Conservation (phyloP, 2,113 vertebrate species). For the Craseonycteris thonglongyai region DNA sequence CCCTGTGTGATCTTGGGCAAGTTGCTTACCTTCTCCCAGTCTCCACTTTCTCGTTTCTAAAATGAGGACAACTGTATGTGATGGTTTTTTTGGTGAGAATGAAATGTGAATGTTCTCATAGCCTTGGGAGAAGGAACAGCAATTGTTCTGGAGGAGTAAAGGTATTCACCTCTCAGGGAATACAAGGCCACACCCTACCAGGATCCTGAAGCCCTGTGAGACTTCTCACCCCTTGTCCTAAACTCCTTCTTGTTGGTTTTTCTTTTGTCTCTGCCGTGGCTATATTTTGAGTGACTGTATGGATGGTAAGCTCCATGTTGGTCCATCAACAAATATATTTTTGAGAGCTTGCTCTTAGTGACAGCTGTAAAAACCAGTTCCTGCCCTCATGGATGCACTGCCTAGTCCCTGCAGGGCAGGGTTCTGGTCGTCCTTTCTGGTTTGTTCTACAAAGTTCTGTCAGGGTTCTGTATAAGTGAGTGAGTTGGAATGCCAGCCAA, state of each 20-base stretch:
- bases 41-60: neutral
- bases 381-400: neutral
- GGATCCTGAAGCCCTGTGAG: neutral
- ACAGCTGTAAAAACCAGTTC: neutral
- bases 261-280: neutral
- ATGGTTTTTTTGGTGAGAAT: neutral
- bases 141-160: neutral
- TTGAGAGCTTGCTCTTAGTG: neutral
- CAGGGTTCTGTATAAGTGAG: neutral
- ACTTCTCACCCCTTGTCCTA: neutral
- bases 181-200: rapidly evolving
- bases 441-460: neutral
- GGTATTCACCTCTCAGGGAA: neutral
- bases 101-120: neutral
- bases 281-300: neutral
- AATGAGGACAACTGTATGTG: neutral
- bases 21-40: neutral
- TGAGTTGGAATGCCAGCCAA: neutral
- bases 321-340: neutral
- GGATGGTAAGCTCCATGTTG: neutral
- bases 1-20: neutral
- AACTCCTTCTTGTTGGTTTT: neutral
- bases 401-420: neutral
- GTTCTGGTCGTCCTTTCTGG: neutral
- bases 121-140: rapidly evolving